Percentiles rank a stretch among this genome's conserved stretches.
phyloP scores from a whole-genome alignment of 2,888 invertebrate genomes.

The Chrysopilus asiliformis region DNA sequence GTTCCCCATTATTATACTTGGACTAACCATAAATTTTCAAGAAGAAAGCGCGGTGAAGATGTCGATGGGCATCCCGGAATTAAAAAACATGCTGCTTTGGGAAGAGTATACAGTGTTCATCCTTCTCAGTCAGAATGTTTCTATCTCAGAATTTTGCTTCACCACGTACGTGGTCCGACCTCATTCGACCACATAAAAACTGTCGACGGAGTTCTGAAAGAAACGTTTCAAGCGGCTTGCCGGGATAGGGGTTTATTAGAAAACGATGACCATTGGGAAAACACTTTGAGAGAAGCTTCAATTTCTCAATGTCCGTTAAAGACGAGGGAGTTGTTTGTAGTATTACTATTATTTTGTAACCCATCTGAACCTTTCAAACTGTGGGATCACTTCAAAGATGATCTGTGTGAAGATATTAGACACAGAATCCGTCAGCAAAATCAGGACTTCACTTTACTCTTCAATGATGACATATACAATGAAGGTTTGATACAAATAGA shows the following conservation, averaged over 20 bases:
- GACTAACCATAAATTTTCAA: conserved; percentile 13
- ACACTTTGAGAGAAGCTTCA: too few relatives aligned
- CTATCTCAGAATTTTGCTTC: neutral
- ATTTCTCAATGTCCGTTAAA: too few relatives aligned
- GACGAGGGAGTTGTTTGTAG: too few relatives aligned
- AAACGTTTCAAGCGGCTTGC: neutral
- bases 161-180: neutral
- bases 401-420: too few relatives aligned
- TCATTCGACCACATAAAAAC: neutral
- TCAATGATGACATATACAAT: too few relatives aligned
- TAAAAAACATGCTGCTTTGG: neutral
- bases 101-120: neutral
- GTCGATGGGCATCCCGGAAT: neutral
- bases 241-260: neutral
- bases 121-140: neutral
- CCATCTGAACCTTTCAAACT: conserved; percentile 5
- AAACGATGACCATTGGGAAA: neutral
- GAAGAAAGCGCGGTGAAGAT: neutral
- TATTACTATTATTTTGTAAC: too few relatives aligned
- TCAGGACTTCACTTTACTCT: too few relatives aligned
- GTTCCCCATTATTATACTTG: conserved; percentile 22
- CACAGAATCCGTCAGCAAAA: too few relatives aligned
- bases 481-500: too few relatives aligned
- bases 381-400: neutral
- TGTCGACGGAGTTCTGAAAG: neutral